Evolutionary conservation across 2,888 invertebrate genomes (phyloP).

Genomic region (Sphecodes monilicornis): DNA sequence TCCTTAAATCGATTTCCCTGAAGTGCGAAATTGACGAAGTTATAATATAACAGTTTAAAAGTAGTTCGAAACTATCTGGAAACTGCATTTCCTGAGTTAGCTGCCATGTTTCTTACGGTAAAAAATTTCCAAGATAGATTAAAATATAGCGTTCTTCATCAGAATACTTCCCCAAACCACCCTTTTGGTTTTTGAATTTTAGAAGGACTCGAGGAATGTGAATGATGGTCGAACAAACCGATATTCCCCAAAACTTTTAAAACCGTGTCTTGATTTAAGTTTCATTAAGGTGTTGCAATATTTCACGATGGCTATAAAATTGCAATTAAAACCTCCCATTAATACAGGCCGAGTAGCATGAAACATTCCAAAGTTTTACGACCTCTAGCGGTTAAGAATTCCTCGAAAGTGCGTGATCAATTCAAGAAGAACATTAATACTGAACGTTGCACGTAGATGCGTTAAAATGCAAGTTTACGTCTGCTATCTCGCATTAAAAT

Average conservation of each 20-base stretch:
- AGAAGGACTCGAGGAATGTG: neutral
- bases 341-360: neutral
- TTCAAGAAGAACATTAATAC: too few species aligned
- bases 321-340: neutral
- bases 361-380: neutral
- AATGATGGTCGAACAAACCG: neutral
- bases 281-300: neutral
- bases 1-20: neutral
- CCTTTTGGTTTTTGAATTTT: neutral
- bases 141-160: neutral
- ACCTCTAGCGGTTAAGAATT: neutral
- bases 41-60: neutral
- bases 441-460: too few species aligned
- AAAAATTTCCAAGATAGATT: neutral
- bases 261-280: neutral
- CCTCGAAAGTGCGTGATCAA: neutral
- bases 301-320: neutral
- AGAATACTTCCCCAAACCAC: neutral
- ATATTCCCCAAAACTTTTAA: neutral
- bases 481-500: too few species aligned
- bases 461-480: too few species aligned
- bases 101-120: neutral
- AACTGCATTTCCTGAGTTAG: slow-evolving; percentile 5
- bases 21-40: slow-evolving; percentile 5
- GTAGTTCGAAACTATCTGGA: neutral